These are phyloP conservation scores for Hypocryptadius cinnamomeus DNA, from an alignment of 2,113 vertebrate species.

Conservation along the genomic window DNA sequence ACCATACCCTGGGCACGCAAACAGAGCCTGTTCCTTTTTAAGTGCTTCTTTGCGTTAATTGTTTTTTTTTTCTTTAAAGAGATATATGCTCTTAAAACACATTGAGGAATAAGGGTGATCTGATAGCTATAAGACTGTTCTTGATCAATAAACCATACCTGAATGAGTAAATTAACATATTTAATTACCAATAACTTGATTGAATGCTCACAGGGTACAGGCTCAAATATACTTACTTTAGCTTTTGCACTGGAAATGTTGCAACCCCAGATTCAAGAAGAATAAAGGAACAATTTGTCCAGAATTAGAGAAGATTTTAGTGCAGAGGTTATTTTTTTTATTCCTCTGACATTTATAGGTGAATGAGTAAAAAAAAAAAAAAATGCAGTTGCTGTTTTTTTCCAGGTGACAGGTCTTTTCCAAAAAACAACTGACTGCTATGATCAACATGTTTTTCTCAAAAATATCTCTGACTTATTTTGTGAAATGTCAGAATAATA, in stretches of 20 bases:
- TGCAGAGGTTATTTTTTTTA: background rate
- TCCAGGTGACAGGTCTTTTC: background rate
- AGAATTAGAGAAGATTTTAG: background rate
- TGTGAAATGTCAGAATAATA: conserved; percentile 26
- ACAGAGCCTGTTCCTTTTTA: background rate
- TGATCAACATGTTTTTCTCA: conserved; percentile 3
- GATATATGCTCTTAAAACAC: background rate
- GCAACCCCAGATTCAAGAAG: background rate
- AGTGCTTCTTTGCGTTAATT: background rate
- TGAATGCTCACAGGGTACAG: background rate
- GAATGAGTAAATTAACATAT: background rate
- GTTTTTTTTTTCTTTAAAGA: background rate
- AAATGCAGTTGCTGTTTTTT: background rate
- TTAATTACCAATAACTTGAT: background rate
- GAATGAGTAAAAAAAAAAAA: background rate
- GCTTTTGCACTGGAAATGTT: background rate
- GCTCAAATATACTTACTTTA: background rate
- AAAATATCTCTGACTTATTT: conserved; percentile 13
- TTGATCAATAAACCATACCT: background rate
- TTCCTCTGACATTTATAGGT: background rate
- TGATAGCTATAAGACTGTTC: background rate
- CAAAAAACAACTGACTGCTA: background rate
- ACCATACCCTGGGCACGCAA: accelerated
- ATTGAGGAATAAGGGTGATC: background rate
- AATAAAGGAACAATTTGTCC: background rate